phyloP scores from a whole-genome alignment of 2,797 vertebrate genomes.

The Pteropus rufus region DNA sequence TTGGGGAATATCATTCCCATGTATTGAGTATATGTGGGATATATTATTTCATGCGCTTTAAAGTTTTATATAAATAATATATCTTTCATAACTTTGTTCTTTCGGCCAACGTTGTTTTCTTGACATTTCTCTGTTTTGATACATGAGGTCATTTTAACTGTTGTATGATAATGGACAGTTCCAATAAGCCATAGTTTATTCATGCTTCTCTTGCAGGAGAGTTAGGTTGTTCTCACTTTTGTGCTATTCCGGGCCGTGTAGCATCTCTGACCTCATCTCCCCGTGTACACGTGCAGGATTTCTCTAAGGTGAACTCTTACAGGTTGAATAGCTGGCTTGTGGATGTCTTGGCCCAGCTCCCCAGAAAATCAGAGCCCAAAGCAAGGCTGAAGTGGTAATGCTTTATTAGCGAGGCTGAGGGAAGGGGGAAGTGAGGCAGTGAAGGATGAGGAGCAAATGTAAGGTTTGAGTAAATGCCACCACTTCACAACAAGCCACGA shows the following conservation, averaged over 20 bases:
- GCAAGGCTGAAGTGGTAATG: neutral
- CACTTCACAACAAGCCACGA: neutral
- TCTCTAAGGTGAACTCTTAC: neutral
- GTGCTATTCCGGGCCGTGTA: neutral
- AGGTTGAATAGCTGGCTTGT: neutral
- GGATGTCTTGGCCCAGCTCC: neutral
- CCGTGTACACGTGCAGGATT: neutral
- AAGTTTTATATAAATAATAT: neutral
- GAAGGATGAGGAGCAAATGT: neutral
- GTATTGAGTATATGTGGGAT: neutral
- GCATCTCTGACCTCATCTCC: neutral
- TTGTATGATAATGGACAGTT: neutral
- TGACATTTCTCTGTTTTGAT: neutral
- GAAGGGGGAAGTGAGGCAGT: neutral
- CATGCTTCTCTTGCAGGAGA: neutral
- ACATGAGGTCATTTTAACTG: neutral
- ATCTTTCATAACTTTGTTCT: neutral
- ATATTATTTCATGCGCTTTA: neutral
- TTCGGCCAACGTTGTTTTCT: neutral
- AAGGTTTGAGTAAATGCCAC: neutral
- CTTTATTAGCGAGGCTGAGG: neutral
- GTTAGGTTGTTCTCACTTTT: neutral
- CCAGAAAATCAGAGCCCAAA: neutral
- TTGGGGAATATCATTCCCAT: neutral
- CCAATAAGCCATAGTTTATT: neutral